Evolutionary conservation across 2,113 vertebrate species (phyloP), one percentile per base, ranked within the genome.

Genomic region (Chionomys nivalis): DNA sequence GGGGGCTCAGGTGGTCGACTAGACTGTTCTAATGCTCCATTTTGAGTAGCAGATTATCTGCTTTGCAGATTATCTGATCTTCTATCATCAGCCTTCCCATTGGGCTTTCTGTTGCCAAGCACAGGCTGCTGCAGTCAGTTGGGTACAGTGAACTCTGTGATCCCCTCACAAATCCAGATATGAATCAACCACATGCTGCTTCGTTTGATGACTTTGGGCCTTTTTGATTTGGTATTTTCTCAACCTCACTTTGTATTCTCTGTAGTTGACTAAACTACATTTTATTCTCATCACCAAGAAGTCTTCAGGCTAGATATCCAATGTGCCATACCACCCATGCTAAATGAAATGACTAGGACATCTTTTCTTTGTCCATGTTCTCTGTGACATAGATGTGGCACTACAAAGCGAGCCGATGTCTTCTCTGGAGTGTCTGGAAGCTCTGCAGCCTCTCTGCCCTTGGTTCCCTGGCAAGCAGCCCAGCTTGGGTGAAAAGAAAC

Each of bases 11-110:
- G 97, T 98, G 97, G 97, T 81, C 90, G 87, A 16, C 86, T 79
- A 26, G 96, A 92, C 97, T 95, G 68, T 89, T 91, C 86, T 97
- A 97, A 97, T 97, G 92, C 94, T 96, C 96, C 86, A 96, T 96
- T 97, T 97, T 96, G 87, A 96, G 91, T 91, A 63, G 95, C 93
- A 97, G 97, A 97, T 97, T 97, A 97, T 98, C 92, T 97, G 97
- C 90, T 97, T 97, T 97, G 95, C 95, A 97, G 97, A 97, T 96
- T 96, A 96, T 96, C 97, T 97, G 96, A 95, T 97, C 96, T 95
- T 86, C 93, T 90, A 93, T 97, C 97, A 96, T 92, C 96, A 24
- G 86, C 88, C 94, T 97, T 95, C 94, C 97, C 94, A 33, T 23
- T 91, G 97, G 96, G 96, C 96, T 97, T 97, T 94, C 66, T 6